Percentiles rank a stretch among this genome's conserved stretches.
Conservation (phyloP, 2,888 invertebrate genomes). For the Deroplatys truncata region DNA sequence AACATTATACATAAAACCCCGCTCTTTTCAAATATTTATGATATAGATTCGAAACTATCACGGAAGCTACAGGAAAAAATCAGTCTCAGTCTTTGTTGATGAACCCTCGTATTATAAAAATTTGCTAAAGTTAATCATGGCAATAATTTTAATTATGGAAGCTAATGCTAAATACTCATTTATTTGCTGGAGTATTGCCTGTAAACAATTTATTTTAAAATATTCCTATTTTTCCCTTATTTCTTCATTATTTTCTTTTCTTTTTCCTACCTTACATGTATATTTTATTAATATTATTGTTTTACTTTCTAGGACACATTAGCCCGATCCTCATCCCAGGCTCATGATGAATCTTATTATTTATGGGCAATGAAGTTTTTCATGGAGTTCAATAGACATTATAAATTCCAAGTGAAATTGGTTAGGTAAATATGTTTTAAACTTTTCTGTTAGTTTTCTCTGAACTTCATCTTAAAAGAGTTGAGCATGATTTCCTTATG, state of each 20-base stretch:
- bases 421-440: slow-evolving; percentile 63
- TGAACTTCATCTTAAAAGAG: background rate
- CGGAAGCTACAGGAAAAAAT: too few relatives aligned
- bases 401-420: slow-evolving; percentile 80
- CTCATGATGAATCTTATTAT: slow-evolving; percentile 90
- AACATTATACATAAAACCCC: too few relatives aligned
- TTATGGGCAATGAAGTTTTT: slow-evolving; percentile 93
- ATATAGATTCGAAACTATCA: too few relatives aligned
- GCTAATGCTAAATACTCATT: background rate
- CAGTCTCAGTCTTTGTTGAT: too few relatives aligned
- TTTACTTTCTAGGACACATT: slow-evolving; percentile 43
- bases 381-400: slow-evolving; percentile 93
- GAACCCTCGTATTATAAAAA: too few relatives aligned
- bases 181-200: background rate
- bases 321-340: slow-evolving; percentile 56
- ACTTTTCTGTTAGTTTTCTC: background rate
- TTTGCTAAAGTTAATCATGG: too few relatives aligned
- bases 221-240: background rate
- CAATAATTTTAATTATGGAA: too few relatives aligned
- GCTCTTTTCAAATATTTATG: too few relatives aligned
- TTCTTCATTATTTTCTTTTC: background rate
- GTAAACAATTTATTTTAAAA: background rate
- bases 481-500: too few relatives aligned
- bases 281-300: background rate
- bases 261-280: background rate